Evolutionary conservation across 2,113 vertebrate species (phyloP), one percentile per base, ranked within the genome.

Genomic region (Azemiops feae): DNA sequence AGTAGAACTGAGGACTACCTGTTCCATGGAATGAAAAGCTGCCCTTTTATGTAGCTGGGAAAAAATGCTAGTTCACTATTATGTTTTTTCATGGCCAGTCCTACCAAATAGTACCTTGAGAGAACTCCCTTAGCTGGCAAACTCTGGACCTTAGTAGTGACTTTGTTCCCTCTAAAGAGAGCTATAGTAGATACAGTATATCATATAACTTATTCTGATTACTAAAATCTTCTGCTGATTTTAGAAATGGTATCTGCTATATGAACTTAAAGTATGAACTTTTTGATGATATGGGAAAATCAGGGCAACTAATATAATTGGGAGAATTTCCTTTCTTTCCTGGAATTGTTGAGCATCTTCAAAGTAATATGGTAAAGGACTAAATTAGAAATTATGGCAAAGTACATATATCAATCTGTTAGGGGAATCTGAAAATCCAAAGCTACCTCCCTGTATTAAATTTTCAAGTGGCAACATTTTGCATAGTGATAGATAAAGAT

Each of bases 391-490:
- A 89, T 81, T 39, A 39, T 30, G 30, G 18, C 16, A 69, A 74
- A 58, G 54, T 25, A 88, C 53, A 91, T 91, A 88, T 23, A 93
- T 91, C 91, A 91, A 85, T 91, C 53, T 64, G 81, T 87, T 30
- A 89, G 85, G 25, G 45, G 14, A 30, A 64, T n/a, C 30, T 85
- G 25, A 55, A 81, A 53, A 3, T 3, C 43, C 43, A 88, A 50
- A 25, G 90, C 52, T 87, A 6, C 43, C 22, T 39, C 52, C 20
- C 57, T 92, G 9, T 52, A 92, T n/a, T 45, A 86, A 86, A 57
- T 53, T 91, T 47, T 30, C 50, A 91, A 58, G 34, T 57, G 30
- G n/a, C 57, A 88, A 53, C 11, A 88, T 64, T 64, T 39, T 64
- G 93, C 94, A 94, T 50, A 9, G 47, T 50, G 47, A 50, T 50